These are phyloP conservation scores for Cyaniris semiargus DNA, from an alignment of 2,888 invertebrate genomes.

Conservation along the genomic window DNA sequence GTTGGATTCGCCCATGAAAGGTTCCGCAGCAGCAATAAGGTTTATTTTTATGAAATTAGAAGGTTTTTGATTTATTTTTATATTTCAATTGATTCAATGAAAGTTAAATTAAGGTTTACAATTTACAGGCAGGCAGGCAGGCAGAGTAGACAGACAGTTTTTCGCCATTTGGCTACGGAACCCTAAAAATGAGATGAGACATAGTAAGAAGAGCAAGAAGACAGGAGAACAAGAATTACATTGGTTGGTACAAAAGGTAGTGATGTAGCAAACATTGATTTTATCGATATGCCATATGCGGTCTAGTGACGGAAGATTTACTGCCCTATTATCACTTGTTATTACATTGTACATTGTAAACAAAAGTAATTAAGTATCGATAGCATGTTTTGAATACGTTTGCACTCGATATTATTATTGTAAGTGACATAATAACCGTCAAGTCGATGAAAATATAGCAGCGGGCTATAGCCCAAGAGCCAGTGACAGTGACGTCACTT, in stretches of 20 bases:
- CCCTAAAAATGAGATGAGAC: too few species aligned
- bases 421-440: slow-evolving; percentile 72
- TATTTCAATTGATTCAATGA: too few species aligned
- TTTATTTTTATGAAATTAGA: too few species aligned
- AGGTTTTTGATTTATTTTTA: too few species aligned
- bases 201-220: background rate
- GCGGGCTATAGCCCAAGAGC: slow-evolving; percentile 24
- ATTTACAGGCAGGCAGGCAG: too few species aligned
- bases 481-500: too few species aligned
- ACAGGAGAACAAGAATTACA: background rate
- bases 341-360: slow-evolving; percentile 3
- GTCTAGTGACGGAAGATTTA: slow-evolving; percentile 15
- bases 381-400: slow-evolving; percentile 13
- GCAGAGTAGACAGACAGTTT: too few species aligned
- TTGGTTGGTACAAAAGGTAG: background rate
- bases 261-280: background rate
- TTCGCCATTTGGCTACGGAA: too few species aligned
- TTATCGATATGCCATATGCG: background rate
- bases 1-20: too few species aligned
- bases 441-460: slow-evolving; percentile 66
- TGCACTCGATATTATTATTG: slow-evolving; percentile 43
- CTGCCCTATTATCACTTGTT: slow-evolving; percentile 10
- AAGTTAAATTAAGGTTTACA: too few species aligned
- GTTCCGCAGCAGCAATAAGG: too few species aligned
- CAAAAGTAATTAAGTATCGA: slow-evolving; percentile 10